Evolutionary conservation across 2,888 invertebrate species (phyloP).

Genomic region (Napeogenes sylphis): DNA sequence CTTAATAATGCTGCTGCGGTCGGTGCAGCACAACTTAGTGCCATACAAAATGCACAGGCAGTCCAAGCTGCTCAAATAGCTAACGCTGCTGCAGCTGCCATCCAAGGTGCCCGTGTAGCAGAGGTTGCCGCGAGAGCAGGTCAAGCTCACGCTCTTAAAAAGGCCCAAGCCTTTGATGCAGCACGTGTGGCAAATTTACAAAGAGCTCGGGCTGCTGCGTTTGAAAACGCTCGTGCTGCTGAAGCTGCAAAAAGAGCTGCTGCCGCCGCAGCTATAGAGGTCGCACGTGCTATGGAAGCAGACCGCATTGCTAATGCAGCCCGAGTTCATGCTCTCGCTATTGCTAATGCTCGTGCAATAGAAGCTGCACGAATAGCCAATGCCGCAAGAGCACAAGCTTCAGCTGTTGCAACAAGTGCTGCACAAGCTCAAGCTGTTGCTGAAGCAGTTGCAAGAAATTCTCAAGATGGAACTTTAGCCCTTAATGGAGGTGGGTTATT

Average conservation of each 20-base stretch:
- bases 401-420: slow-evolving; percentile 55
- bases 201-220: slow-evolving; percentile 67
- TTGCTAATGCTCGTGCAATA: slow-evolving; percentile 66
- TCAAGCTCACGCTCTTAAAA: slow-evolving; percentile 62
- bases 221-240: slow-evolving; percentile 63
- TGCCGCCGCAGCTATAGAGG: slow-evolving; percentile 50
- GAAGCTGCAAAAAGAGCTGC: slow-evolving; percentile 67
- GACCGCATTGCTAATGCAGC: slow-evolving; percentile 66
- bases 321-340: slow-evolving; percentile 64
- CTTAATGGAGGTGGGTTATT: slow-evolving; percentile 41
- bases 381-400: slow-evolving; percentile 54
- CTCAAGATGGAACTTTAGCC: slow-evolving; percentile 55
- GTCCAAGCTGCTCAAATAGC: slow-evolving; percentile 65
- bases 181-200: slow-evolving; percentile 65
- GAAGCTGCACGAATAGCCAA: slow-evolving; percentile 69
- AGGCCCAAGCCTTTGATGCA: slow-evolving; percentile 67
- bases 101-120: slow-evolving; percentile 64
- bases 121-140: slow-evolving; percentile 67
- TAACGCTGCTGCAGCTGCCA: slow-evolving; percentile 66
- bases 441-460: slow-evolving; percentile 57
- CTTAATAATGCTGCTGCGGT: slow-evolving; percentile 65
- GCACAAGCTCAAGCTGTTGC: slow-evolving; percentile 62
- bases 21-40: slow-evolving; percentile 67
- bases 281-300: slow-evolving; percentile 58
- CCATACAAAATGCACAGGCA: slow-evolving; percentile 70